These are phyloP conservation scores for Hemibagrus wyckioides DNA, from an alignment of 2,113 vertebrate genomes.

Conservation along the genomic window DNA sequence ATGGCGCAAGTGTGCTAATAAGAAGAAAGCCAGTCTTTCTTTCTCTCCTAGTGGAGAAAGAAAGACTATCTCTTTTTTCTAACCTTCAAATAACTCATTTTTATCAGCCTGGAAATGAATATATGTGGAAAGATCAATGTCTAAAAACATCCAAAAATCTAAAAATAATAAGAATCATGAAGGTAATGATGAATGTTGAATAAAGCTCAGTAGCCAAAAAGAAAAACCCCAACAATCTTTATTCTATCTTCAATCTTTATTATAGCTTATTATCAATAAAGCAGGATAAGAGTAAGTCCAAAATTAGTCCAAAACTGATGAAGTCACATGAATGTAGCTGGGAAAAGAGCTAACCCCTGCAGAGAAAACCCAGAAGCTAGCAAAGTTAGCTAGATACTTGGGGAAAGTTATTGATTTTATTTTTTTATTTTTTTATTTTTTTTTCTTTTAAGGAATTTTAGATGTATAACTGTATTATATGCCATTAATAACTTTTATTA, in stretches of 20 bases:
- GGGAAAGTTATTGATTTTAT: background rate
- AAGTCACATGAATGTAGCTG: background rate
- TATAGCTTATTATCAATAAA: background rate
- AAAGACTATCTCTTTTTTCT: too few relatives aligned
- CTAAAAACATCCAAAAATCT: too few relatives aligned
- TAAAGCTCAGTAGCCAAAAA: too few relatives aligned
- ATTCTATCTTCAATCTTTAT: background rate
- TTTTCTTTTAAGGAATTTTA: background rate
- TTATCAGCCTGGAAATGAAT: too few relatives aligned
- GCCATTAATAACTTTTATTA: background rate
- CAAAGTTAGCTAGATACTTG: background rate
- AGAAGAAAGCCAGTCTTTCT: too few relatives aligned
- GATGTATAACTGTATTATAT: background rate
- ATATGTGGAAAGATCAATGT: too few relatives aligned
- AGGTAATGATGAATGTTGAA: too few relatives aligned
- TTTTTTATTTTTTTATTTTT: background rate
- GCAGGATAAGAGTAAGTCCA: background rate
- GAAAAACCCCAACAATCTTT: too few relatives aligned
- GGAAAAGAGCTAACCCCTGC: background rate
- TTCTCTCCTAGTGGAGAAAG: background rate
- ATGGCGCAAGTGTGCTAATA: too few relatives aligned
- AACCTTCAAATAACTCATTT: background rate
- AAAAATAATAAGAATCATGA: too few relatives aligned
- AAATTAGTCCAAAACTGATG: background rate
- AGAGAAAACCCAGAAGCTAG: background rate